Evolutionary conservation across 2,113 vertebrate species (phyloP), one percentile per base, ranked within the genome.

Genomic region (Campylorhamphus procurvoides): DNA sequence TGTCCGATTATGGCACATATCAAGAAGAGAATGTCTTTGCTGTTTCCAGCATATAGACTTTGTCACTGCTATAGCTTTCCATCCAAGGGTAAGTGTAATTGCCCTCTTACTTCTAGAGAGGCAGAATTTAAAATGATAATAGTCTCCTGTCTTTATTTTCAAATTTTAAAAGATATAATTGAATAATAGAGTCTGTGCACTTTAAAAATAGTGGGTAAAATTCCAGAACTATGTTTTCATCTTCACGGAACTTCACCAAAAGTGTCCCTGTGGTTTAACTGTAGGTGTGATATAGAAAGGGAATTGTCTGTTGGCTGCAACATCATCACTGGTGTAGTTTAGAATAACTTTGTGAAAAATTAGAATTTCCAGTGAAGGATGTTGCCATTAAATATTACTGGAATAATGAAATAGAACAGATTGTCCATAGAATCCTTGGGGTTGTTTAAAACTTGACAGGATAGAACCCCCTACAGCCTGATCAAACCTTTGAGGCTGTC

Each of bases 1-100:
- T 4, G 99, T 99, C 83, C 94, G 99, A 62, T 95, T 99, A 66
- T 99, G 99, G 99, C 99, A 99, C 97, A 99, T 99, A 98, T 99
- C 99, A 93, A 98, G 99, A 97, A 98, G 99, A 97, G 99, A 99
- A 96, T 99, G 99, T 91, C 98, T 99, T 79, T 99, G 99, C 98
- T 99, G 99, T 96, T 99, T 99, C 97, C 99, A 99, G 97, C 99
- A 99, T 94, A 99, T 99, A 95, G 99, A 99, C 95, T 99, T 99
- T 95, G 99, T 99, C 92, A 99, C 99, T 81, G 99, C 99, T 60
- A 99, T 99, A 88, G 99, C 99, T 87, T 99, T 99, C 96, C 99
- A 99, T 96, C 99, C 99, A 87, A 98, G 99, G 97, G 99, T 99
- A 97, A 98, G 99, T 71, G 35, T 97, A 84, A 47, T n/a, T 52